A percentile compares a stretch with the other conserved stretches of the same genome.
Conservation (phyloP, 2,888 invertebrate genomes). For the Esperia sulphurella region DNA sequence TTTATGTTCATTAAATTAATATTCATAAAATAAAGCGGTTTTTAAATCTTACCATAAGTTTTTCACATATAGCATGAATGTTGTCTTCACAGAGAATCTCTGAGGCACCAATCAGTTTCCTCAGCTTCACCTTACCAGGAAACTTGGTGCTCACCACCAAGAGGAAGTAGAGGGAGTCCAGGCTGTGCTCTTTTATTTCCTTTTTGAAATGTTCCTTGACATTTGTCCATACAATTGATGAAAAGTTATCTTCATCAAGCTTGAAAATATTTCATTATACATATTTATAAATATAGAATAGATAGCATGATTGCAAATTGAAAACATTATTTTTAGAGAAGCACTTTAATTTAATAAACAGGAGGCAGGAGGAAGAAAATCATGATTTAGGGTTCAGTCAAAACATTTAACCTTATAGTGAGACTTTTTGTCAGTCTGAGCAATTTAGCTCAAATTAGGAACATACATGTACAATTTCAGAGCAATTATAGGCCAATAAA, state of each 20-base stretch:
- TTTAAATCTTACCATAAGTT: slow-evolving; percentile 79
- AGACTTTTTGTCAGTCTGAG: too few relatives aligned
- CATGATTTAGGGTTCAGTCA: too few relatives aligned
- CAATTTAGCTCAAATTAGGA: too few relatives aligned
- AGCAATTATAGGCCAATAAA: too few relatives aligned
- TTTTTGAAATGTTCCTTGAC: slow-evolving; percentile 80
- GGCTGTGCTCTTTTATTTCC: slow-evolving; percentile 80
- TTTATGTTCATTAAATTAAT: too few relatives aligned
- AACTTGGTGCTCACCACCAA: slow-evolving; percentile 62
- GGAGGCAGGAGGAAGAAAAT: too few relatives aligned
- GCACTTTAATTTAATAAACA: too few relatives aligned
- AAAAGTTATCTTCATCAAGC: slow-evolving; percentile 76
- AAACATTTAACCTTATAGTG: too few relatives aligned
- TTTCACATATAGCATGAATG: slow-evolving; percentile 74
- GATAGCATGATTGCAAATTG: too few relatives aligned
- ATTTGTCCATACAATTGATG: slow-evolving; percentile 78
- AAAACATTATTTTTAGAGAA: too few relatives aligned
- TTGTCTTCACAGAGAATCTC: slow-evolving; percentile 80
- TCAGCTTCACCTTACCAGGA: slow-evolving; percentile 73
- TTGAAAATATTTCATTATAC: slow-evolving; percentile 36
- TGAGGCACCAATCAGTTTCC: slow-evolving; percentile 74
- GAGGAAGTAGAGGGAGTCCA: slow-evolving; percentile 83
- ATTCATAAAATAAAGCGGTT: slow-evolving; percentile 1
- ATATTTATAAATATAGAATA: too few relatives aligned
- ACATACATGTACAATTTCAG: too few relatives aligned